Evolutionary conservation across 2,888 invertebrate species (phyloP), one percentile per base, ranked within the genome.

Genomic region (Phasia obesa): DNA sequence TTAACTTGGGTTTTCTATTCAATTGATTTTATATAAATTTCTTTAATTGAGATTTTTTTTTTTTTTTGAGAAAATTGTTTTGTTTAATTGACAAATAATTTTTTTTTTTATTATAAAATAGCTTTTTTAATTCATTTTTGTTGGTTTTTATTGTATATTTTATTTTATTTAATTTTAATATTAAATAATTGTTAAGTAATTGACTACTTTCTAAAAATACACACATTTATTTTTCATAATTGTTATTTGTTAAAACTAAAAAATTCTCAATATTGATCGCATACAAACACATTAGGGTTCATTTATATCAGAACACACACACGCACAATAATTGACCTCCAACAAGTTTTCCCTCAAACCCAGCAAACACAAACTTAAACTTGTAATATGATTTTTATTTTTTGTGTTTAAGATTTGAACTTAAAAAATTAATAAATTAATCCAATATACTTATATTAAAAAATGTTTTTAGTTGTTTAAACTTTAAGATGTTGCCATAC

Each of bases 141-240:
- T 47, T 49, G 69, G 27, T 38, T 49, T 62, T 35, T 82, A 55
- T 49, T 57, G 77, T 65, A 77, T 11, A 57, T 49, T 69, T 47
- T 11, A 57, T 49, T 69, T 47, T 53, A 35, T 60, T 23, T 71
- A 17, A 55, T 31, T 31, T 51, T 27, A 51, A 71, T 69, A 31
- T 65, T 64, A 55, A 57, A 64, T 77, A 70, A 65, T 80, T 82
- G 60, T 62, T 76, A 49, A 57, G 65, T 85, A 86, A 86, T 85
- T 86, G 86, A 85, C 85, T 84, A 84, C 76, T 59, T 73, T 27
- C 84, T 84, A 82, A 75, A 77, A 70, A 60, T 59, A 69, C 55
- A 84, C 53, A 49, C 55, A 69, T 51, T 38, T 77, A 42, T 42
- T 55, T 71, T 55, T 75, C 17, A 21, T 62, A 57, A 23, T 67